Conservation (phyloP, 1,140 invertebrate species). For the Procambarus clarkii region DNA sequence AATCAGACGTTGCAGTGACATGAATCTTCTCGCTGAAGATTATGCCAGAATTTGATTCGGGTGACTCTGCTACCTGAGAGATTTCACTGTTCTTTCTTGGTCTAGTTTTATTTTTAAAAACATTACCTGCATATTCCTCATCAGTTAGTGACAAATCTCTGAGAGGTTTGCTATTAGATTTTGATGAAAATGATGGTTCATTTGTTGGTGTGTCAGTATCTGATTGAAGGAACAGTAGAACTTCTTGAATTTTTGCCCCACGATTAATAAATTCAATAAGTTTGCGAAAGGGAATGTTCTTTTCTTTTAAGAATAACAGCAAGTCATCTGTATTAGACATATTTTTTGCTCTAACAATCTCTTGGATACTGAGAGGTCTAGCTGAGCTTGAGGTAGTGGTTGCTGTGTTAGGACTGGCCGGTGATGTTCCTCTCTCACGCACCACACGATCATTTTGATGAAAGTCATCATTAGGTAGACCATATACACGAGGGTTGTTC, state of each 20-base stretch:
- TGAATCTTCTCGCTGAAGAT: not conserved
- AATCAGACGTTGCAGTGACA: too few relatives aligned
- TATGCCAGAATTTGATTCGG: not conserved
- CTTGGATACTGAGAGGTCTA: conserved; percentile 22
- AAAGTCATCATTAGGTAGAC: not conserved
- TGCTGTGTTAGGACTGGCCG: not conserved
- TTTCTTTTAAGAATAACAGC: conserved; percentile 7
- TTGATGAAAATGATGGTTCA: not conserved
- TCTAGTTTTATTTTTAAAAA: not conserved
- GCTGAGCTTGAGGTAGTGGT: not conserved
- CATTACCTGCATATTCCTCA: not conserved
- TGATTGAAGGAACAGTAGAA: conserved; percentile 8
- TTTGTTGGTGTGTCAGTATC: not conserved
- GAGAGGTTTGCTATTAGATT: not conserved
- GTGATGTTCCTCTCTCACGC: not conserved
- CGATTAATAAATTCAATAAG: not conserved
- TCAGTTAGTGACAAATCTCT: not conserved
- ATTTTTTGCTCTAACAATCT: conserved; percentile 5
- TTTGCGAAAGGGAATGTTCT: conserved; percentile 2
- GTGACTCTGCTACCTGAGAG: not conserved
- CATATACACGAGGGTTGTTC: not conserved
- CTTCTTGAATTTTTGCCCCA: conserved; percentile 9
- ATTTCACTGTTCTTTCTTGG: not conserved
- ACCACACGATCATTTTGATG: not conserved
- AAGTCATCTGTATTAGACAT: conserved; percentile 1